Conservation (phyloP, 2,113 vertebrate genomes). For the Leptocoma aspasia region DNA sequence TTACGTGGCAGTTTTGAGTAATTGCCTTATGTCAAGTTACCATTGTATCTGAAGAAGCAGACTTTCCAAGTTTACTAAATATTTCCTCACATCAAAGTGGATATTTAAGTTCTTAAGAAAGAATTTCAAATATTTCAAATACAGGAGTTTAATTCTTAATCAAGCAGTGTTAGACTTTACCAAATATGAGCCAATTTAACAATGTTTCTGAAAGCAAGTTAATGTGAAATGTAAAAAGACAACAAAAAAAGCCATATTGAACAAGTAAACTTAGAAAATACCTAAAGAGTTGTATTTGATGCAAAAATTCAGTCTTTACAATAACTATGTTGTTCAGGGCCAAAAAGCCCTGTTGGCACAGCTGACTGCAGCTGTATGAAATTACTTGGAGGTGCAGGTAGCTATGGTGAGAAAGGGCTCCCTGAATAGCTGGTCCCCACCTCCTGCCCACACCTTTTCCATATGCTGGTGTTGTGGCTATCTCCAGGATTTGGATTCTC, state of each 20-base stretch:
- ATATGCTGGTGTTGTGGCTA: rapidly evolving
- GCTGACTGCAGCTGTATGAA: neutral
- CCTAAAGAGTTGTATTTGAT: neutral
- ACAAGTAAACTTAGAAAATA: neutral
- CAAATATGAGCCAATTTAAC: neutral
- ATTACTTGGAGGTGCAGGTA: neutral
- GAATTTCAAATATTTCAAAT: neutral
- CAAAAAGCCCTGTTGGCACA: neutral
- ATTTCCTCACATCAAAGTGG: neutral
- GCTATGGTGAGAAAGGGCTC: neutral
- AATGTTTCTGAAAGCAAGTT: neutral
- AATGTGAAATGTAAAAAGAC: neutral
- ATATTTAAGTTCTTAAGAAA: neutral
- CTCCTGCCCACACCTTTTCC: neutral
- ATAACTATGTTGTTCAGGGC: rapidly evolving
- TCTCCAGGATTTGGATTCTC: neutral
- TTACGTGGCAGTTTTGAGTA: neutral
- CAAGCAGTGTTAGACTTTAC: neutral
- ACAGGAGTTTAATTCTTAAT: neutral
- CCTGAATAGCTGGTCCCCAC: neutral
- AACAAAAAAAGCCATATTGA: neutral
- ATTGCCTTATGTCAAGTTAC: neutral
- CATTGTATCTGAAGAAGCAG: neutral
- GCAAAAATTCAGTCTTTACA: neutral
- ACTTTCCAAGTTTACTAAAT: neutral